These are phyloP conservation scores for Scaptomyza polygonia DNA, from an alignment of 2,888 invertebrate species.

Conservation along the genomic window DNA sequence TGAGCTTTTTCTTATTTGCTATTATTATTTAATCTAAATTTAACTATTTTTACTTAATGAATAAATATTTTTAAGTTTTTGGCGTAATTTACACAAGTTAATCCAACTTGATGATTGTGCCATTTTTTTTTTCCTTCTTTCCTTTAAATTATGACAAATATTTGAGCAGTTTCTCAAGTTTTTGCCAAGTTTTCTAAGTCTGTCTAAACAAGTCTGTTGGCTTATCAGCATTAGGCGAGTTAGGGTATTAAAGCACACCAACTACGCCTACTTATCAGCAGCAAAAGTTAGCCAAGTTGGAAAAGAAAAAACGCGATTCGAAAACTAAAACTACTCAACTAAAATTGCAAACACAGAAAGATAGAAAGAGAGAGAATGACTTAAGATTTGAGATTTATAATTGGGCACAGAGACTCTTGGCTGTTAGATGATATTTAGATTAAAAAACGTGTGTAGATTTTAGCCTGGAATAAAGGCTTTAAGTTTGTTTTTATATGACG, in stretches of 20 bases:
- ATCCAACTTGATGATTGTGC: slow-evolving; percentile 37
- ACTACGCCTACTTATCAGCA: slow-evolving; percentile 41
- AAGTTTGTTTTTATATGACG: slow-evolving; percentile 35
- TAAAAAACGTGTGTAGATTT: slow-evolving; percentile 31
- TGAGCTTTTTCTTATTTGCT: not conserved
- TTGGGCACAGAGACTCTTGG: not conserved
- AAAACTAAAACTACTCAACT: not conserved
- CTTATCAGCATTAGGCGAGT: slow-evolving; percentile 45
- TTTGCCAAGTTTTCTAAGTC: slow-evolving; percentile 34
- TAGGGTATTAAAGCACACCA: slow-evolving; percentile 33
- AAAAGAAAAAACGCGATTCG: not conserved
- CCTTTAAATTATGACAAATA: slow-evolving; percentile 53
- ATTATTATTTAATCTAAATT: too few relatives aligned
- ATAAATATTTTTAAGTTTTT: slow-evolving; percentile 22
- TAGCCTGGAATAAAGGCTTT: slow-evolving; percentile 32
- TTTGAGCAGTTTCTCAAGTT: slow-evolving; percentile 64
- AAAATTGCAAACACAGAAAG: too few relatives aligned
- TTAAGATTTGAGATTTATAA: slow-evolving; percentile 56
- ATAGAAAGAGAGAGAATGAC: not conserved
- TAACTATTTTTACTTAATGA: not conserved
- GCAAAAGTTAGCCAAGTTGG: slow-evolving; percentile 22
- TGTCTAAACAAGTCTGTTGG: slow-evolving; percentile 52
- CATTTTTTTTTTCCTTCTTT: not conserved
- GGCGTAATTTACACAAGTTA: slow-evolving; percentile 54
- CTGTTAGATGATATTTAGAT: slow-evolving; percentile 34